Evolutionary conservation across 2,888 invertebrate genomes (phyloP), one percentile per base, ranked within the genome.

Genomic region (Herminia tarsipennalis): DNA sequence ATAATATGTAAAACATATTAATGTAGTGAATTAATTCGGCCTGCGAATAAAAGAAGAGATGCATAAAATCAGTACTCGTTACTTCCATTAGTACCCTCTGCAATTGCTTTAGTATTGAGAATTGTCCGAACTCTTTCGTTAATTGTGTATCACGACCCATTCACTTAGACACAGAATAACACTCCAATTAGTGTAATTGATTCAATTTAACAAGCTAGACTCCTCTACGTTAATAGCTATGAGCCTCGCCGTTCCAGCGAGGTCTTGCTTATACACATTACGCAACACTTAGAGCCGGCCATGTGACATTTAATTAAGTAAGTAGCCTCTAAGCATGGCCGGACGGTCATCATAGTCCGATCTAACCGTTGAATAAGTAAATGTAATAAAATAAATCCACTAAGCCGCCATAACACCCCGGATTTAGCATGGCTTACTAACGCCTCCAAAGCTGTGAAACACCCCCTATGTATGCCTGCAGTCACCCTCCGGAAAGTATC

Each of bases 371-470:
- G 82, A 81, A 82, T 83, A 79, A 83, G 81, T 79, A 79, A 83
- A 84, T 68, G 82, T 81, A 85, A 86, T 86, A 83, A 86, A 86
- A 85, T 83, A 83, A 83, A 86, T 84, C 86, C 80, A 71, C 71
- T 78, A 79, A 83, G 77, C 81, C 75, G 51, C 60, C 57, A 70
- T 80, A 79, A 83, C 76, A 70, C 78, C 66, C 50, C 47, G 78
- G 83, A 73, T 79, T 83, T 85, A 76, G 73, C 78, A 67, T 63
- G 73, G 83, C 83, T 86, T 80, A 82, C 73, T 73, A 70, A 67
- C 72, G 80, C 75, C 79, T 78, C 78, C 74, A 79, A 79, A 77
- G 80, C 76, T 76, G 70, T 72, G 65, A 74, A 79, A 78, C 64
- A 65, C 52, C 33, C 64, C 66, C 61, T 64, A 64, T 66, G 66